A percentile compares a stretch with the other conserved stretches of the same genome.
phyloP scores from a whole-genome alignment of 1,140 invertebrate genomes.

The Drosophila pallidifrons region DNA sequence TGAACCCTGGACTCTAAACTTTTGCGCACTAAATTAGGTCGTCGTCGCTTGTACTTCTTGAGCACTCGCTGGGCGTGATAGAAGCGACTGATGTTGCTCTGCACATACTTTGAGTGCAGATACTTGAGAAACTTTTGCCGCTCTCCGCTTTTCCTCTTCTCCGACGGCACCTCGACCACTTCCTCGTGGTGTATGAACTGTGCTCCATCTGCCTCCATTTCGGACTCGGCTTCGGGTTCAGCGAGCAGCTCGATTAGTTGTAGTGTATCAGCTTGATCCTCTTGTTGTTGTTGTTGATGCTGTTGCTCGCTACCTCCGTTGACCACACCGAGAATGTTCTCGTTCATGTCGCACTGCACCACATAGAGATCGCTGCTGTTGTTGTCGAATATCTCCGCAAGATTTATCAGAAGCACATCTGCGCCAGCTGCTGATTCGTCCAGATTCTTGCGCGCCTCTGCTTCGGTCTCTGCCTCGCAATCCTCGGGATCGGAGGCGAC shows the following conservation, averaged over 20 bases:
- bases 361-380: slow-evolving; percentile 78
- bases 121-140: slow-evolving; percentile 70
- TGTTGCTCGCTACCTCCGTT: slow-evolving; percentile 30
- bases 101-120: slow-evolving; percentile 78
- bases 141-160: slow-evolving; percentile 42
- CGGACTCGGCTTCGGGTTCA: slow-evolving; percentile 41
- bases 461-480: slow-evolving; percentile 44
- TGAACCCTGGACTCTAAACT: slow-evolving; percentile 14
- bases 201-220: slow-evolving; percentile 37
- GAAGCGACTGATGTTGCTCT: slow-evolving; percentile 60
- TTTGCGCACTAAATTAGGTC: background rate
- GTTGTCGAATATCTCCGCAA: slow-evolving; percentile 80
- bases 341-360: slow-evolving; percentile 83
- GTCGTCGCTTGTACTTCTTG: slow-evolving; percentile 66
- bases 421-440: slow-evolving; percentile 40
- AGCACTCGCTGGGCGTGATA: slow-evolving; percentile 74
- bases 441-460: slow-evolving; percentile 24
- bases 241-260: slow-evolving; percentile 70
- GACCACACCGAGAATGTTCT: slow-evolving; percentile 73
- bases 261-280: slow-evolving; percentile 50
- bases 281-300: slow-evolving; percentile 6
- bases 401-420: slow-evolving; percentile 76
- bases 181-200: slow-evolving; percentile 72
- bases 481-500: slow-evolving; percentile 72
- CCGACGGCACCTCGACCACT: slow-evolving; percentile 58